Evolutionary conservation across 2,797 vertebrate species (phyloP), one percentile per base, ranked within the genome.

Genomic region (Molossus alvarezi): DNA sequence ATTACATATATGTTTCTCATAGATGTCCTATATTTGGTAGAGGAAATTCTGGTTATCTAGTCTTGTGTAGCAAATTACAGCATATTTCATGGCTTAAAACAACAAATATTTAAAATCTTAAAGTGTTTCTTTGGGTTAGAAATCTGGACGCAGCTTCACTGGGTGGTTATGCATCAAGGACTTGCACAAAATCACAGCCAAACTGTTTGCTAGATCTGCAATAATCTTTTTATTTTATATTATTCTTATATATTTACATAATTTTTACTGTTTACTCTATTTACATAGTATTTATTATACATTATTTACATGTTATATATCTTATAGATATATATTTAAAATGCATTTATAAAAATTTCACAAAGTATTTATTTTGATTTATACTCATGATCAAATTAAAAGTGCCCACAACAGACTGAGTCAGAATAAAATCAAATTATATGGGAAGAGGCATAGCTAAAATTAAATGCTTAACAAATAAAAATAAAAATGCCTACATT

Each of bases 61-160:
- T 55, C 17, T 25, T 57, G 1, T 62, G 8, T 64, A 89, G 33
- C 6, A 89, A 92, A 69, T 51, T 37, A 37, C 1, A 77, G 51
- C 12, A 84, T 27, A 79, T 20, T 64, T 72, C 23, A 71, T 29
- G 71, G 12, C 17, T 88, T 92, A 53, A 64, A 83, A 92, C 7
- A 88, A 27, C 13, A 71, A 71, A 62, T 5, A 57, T 45, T 45
- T 88, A 77, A 69, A 69, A 71, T 83, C 21, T 55, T 13, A 79
- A 45, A 45, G 9, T 8, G 5, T 64, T 69, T 65, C 37, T 80
- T 9, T 65, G 20, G 15, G 15, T 77, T 79, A 77, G 15, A 48
- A 67, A 75, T 82, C n/a, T 60, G 76, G 15, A 91, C 88, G 7
- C 72, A 82, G 17, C 27, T 91, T 69, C 88, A 76, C 4, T 88